Percentiles rank a stretch among this genome's conserved stretches.
Conservation (phyloP, 1,140 invertebrate genomes). For the Conopomorpha cramerella region DNA sequence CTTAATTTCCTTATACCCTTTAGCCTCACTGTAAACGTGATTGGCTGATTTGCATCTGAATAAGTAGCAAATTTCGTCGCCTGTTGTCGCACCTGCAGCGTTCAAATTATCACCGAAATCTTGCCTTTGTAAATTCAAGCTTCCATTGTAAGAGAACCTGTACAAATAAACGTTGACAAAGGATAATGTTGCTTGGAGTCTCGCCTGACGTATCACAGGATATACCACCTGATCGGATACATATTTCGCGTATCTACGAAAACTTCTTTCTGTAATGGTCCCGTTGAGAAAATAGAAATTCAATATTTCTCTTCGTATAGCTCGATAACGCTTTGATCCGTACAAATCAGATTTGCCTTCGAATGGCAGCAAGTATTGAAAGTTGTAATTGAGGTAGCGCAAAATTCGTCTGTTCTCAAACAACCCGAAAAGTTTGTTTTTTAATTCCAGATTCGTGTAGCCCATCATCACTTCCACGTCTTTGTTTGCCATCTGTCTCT, state of each 20-base stretch:
- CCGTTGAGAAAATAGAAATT: conserved; percentile 52
- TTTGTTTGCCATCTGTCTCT: conserved; percentile 17
- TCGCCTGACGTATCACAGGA: conserved; percentile 35
- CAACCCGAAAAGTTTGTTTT: conserved; percentile 34
- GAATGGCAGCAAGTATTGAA: conserved; percentile 50
- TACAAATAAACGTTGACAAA: conserved; percentile 37
- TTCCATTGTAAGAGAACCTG: conserved; percentile 37
- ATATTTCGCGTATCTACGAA: conserved; percentile 42
- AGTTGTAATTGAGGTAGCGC: conserved; percentile 50
- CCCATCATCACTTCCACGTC: conserved; percentile 45
- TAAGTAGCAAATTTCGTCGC: conserved; percentile 56
- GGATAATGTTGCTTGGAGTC: conserved; percentile 21
- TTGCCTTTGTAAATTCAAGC: conserved; percentile 33
- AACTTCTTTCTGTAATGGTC: conserved; percentile 31
- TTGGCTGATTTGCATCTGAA: conserved; percentile 49
- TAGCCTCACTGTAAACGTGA: conserved; percentile 19
- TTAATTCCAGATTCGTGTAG: conserved; percentile 34
- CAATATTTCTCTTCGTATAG: conserved; percentile 34
- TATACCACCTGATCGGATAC: conserved; percentile 47
- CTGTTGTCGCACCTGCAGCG: conserved; percentile 38
- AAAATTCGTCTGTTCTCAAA: conserved; percentile 33
- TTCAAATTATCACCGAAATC: conserved; percentile 27
- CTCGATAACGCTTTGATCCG: conserved; percentile 33
- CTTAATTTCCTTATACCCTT: conserved; percentile 21
- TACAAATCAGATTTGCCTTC: conserved; percentile 30